A percentile compares a stretch with the other conserved stretches of the same genome.
These are phyloP conservation scores for Drepana falcataria DNA, from an alignment of 2,888 invertebrate species.

Conservation along the genomic window DNA sequence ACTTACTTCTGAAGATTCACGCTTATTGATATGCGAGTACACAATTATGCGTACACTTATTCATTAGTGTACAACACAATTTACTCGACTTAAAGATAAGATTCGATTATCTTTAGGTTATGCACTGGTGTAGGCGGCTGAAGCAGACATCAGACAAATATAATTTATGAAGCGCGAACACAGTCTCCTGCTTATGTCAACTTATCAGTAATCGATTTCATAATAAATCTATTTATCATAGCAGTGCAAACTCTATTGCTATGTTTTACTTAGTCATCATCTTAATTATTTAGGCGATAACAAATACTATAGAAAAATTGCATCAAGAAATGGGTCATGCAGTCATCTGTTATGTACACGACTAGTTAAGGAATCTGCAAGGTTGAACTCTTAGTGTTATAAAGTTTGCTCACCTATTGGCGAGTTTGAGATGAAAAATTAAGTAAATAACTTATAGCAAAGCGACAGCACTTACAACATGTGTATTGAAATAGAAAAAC, in stretches of 20 bases:
- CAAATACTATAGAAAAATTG: background rate
- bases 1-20: too few relatives aligned
- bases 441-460: background rate
- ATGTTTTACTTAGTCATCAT: background rate
- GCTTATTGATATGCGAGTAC: too few relatives aligned
- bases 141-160: too few relatives aligned
- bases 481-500: background rate
- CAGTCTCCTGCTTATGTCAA: too few relatives aligned
- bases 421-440: background rate
- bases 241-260: background rate
- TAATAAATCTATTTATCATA: background rate
- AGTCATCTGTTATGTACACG: background rate
- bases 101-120: too few relatives aligned
- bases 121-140: too few relatives aligned
- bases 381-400: background rate
- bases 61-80: too few relatives aligned
- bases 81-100: too few relatives aligned
- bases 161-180: too few relatives aligned
- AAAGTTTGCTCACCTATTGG: background rate
- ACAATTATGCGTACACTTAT: too few relatives aligned
- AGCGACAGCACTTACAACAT: background rate
- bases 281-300: background rate
- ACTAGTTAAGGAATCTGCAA: background rate
- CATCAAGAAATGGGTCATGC: constrained; percentile 4
- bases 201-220: background rate